A percentile compares a stretch with the other conserved stretches of the same genome.
Evolutionary conservation across 2,888 invertebrate genomes (phyloP).

Genomic region (Loripinus fragilis): DNA sequence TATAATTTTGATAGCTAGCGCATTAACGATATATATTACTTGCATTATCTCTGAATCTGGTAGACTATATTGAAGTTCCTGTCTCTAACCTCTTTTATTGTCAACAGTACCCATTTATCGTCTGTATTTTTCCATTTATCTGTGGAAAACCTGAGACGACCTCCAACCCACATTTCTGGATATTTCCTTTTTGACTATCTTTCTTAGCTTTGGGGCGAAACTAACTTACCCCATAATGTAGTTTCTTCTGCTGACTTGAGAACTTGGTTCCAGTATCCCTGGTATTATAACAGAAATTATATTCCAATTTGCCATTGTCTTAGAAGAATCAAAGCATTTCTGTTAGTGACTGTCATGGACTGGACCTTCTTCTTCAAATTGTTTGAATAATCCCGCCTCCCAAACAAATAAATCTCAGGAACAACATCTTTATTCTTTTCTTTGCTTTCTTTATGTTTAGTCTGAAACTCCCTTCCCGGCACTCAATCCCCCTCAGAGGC

Average conservation of each 20-base stretch:
- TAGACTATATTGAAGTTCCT: too few relatives aligned
- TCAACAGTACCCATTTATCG: too few relatives aligned
- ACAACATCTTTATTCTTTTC: background rate
- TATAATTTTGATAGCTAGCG: too few relatives aligned
- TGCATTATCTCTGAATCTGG: too few relatives aligned
- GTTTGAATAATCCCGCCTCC: background rate
- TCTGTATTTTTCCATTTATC: conserved; percentile 2
- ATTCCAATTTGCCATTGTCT: background rate
- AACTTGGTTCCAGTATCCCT: background rate
- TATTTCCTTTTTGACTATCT: background rate
- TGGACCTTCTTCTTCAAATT: background rate
- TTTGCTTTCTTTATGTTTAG: background rate
- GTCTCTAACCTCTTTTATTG: too few relatives aligned
- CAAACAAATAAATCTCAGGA: background rate
- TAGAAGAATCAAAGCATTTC: background rate
- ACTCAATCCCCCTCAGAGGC: background rate
- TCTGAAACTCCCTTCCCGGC: background rate
- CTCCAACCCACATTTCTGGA: background rate
- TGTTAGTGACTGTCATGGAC: background rate
- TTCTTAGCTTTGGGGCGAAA: background rate
- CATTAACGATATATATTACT: too few relatives aligned
- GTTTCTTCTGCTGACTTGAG: conserved; percentile 1
- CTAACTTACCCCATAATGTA: background rate
- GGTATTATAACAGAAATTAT: background rate
- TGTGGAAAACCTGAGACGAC: conserved; percentile 13